Evolutionary conservation across 2,113 vertebrate species (phyloP).

Genomic region (Centropus unirufus): DNA sequence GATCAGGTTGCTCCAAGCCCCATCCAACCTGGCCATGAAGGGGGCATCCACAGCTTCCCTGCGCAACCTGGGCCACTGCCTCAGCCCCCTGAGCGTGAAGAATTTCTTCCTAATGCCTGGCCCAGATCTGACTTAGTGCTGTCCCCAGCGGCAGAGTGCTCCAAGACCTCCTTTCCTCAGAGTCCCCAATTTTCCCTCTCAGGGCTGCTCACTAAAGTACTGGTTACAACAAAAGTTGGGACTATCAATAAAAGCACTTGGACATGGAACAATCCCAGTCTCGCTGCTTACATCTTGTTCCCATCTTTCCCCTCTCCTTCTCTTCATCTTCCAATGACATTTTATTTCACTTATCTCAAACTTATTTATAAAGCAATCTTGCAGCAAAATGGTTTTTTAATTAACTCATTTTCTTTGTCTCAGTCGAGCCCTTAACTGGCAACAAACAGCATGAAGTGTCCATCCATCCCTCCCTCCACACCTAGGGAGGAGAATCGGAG

Average conservation of each 20-base stretch:
- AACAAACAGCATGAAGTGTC: no score
- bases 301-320: background rate
- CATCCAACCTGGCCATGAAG: no score
- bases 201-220: background rate
- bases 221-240: background rate
- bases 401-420: background rate
- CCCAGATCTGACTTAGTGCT: background rate
- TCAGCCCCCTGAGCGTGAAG: no score
- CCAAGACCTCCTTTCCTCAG: background rate
- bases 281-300: background rate
- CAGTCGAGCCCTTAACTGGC: no score
- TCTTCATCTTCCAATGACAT: background rate
- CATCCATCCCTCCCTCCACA: no score
- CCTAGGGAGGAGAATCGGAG: no score
- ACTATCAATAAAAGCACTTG: background rate
- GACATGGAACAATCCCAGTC: background rate
- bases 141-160: background rate
- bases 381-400: background rate
- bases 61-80: no score
- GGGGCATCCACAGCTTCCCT: no score
- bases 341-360: conserved; percentile 28
- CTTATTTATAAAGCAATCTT: conserved; percentile 26
- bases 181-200: background rate
- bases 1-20: no score
- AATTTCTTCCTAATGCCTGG: no score